Conservation (phyloP, 2,888 invertebrate species). For the Clistopyga incitator region DNA sequence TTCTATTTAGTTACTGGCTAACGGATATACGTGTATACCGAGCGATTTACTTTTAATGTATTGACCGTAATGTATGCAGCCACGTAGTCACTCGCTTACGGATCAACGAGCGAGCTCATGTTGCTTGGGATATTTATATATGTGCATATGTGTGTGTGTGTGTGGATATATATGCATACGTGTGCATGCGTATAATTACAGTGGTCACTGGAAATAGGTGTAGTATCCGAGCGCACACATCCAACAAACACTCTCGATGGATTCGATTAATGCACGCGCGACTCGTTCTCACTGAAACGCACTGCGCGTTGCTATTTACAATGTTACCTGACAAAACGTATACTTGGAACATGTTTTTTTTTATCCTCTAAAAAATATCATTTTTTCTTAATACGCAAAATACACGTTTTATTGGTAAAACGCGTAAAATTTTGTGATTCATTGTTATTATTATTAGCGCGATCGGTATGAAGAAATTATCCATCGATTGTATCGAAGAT, state of each 20-base stretch:
- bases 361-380: too few relatives aligned
- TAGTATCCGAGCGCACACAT: constrained; percentile 12
- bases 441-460: too few relatives aligned
- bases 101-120: constrained; percentile 41
- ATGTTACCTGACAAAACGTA: constrained; percentile 27
- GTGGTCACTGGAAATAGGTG: constrained; percentile 15
- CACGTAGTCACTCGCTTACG: constrained; percentile 32
- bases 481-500: too few relatives aligned
- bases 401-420: too few relatives aligned
- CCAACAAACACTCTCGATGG: constrained; percentile 15
- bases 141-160: background rate
- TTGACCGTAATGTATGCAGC: constrained; percentile 47
- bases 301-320: constrained; percentile 16
- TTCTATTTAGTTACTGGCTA: constrained; percentile 32
- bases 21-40: constrained; percentile 38
- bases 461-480: too few relatives aligned
- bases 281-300: background rate
- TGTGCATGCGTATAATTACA: background rate
- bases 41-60: constrained; percentile 51
- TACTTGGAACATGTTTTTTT: too few relatives aligned
- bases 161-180: background rate
- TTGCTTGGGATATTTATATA: background rate
- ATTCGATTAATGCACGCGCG: constrained; percentile 52
- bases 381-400: too few relatives aligned
- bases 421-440: too few relatives aligned